Conservation (phyloP, 2,113 vertebrate genomes). For the Hyaena hyaena region DNA sequence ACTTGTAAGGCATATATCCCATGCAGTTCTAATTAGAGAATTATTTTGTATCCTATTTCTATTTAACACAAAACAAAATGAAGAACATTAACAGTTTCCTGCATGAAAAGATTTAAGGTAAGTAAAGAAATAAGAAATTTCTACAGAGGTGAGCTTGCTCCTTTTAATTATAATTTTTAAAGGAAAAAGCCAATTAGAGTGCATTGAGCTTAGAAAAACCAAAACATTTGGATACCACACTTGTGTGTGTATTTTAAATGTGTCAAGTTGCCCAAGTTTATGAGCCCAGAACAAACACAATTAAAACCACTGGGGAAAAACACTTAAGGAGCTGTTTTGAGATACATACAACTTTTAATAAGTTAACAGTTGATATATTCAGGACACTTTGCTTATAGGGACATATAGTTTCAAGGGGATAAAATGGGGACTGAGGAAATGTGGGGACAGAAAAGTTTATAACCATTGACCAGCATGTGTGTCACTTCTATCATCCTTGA, state of each 20-base stretch:
- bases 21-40: constrained; percentile 64
- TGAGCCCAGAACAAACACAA: constrained; percentile 67
- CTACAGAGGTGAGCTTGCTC: constrained; percentile 44
- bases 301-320: constrained; percentile 50
- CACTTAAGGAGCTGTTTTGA: constrained; percentile 49
- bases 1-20: constrained; percentile 3
- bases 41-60: constrained; percentile 59
- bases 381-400: not conserved
- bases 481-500: not conserved
- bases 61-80: constrained; percentile 51
- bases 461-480: not conserved
- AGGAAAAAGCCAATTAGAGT: constrained; percentile 59
- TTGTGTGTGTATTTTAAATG: constrained; percentile 28
- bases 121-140: constrained; percentile 71
- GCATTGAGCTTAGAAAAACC: constrained; percentile 48
- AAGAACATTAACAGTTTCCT: constrained; percentile 60
- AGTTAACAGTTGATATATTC: constrained; percentile 42
- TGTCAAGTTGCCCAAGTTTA: constrained; percentile 44
- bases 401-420: not conserved
- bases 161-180: constrained; percentile 71
- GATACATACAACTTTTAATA: constrained; percentile 38
- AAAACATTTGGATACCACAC: constrained; percentile 44
- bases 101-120: constrained; percentile 64
- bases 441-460: not conserved
- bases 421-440: not conserved